Percentiles rank a stretch among this genome's conserved stretches.
Evolutionary conservation across 2,888 invertebrate species (phyloP).

Genomic region (Taenaris catops): DNA sequence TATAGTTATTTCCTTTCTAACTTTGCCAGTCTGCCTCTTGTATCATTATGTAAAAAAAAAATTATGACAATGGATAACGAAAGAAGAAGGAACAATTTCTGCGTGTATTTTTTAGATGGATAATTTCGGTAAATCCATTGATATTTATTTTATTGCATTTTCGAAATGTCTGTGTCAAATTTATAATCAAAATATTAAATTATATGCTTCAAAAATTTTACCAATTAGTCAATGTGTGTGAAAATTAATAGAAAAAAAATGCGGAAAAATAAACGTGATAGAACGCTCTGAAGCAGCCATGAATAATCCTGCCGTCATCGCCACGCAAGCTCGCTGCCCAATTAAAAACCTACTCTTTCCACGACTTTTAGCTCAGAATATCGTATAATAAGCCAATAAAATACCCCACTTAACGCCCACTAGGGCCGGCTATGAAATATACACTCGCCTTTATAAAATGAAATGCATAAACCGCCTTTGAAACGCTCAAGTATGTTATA

Average conservation of each 20-base stretch:
- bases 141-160: too few relatives aligned
- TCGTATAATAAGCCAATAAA: constrained; percentile 80
- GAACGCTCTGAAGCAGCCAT: constrained; percentile 67
- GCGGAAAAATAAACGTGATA: constrained; percentile 54
- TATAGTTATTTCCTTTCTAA: too few relatives aligned
- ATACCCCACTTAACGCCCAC: constrained; percentile 75
- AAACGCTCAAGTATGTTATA: constrained; percentile 7
- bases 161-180: too few relatives aligned
- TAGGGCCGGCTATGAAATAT: constrained; percentile 69
- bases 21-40: too few relatives aligned
- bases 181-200: too few relatives aligned
- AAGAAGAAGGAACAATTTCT: too few relatives aligned
- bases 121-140: too few relatives aligned
- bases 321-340: constrained; percentile 73
- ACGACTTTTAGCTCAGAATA: constrained; percentile 79
- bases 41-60: too few relatives aligned
- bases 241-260: constrained; percentile 29
- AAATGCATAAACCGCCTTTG: constrained; percentile 55
- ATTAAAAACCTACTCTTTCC: constrained; percentile 79
- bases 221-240: constrained; percentile 7
- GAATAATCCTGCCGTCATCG: constrained; percentile 75
- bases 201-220: neutral
- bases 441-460: constrained; percentile 73
- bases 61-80: too few relatives aligned
- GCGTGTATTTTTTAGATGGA: too few relatives aligned